These are phyloP conservation scores for Blastomussa wellsi DNA, from an alignment of 92 coral and sea anemone genomes.

Conservation along the genomic window DNA sequence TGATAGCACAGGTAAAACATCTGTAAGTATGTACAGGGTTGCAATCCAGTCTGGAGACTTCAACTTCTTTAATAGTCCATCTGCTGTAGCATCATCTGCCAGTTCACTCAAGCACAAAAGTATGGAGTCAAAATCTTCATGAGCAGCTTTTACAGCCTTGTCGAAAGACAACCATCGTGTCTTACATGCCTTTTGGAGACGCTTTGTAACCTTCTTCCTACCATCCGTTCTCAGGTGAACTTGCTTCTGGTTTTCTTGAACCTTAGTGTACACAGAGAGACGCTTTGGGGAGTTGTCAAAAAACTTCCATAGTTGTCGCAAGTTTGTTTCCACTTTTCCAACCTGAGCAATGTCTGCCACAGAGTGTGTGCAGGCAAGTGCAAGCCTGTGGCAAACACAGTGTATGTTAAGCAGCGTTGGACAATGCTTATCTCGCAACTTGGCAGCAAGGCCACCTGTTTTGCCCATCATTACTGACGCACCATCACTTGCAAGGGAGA, in stretches of 20 bases:
- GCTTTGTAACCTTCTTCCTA: slow-evolving; percentile 12
- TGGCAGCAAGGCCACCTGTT: slow-evolving; percentile 36
- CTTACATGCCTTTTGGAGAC: slow-evolving; percentile 33
- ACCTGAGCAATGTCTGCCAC: slow-evolving; percentile 28
- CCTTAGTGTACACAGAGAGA: slow-evolving; percentile 25
- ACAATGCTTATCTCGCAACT: slow-evolving; percentile 27
- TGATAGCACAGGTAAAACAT: slow-evolving; percentile 38
- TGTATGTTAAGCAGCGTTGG: slow-evolving; percentile 23
- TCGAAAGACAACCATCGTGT: slow-evolving; percentile 18
- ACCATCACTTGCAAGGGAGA: slow-evolving; percentile 25
- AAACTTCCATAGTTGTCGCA: slow-evolving; percentile 32
- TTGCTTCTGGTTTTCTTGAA: slow-evolving; percentile 33
- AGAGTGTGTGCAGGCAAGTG: slow-evolving; percentile 28
- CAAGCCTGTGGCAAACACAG: slow-evolving; percentile 32
- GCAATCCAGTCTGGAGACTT: slow-evolving; percentile 40
- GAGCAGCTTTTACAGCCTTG: slow-evolving; percentile 27
- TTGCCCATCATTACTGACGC: slow-evolving; percentile 29
- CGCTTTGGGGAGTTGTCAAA: slow-evolving; percentile 35
- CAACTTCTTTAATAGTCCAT: slow-evolving; percentile 25
- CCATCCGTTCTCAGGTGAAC: slow-evolving; percentile 35
- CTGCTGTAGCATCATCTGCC: slow-evolving; percentile 36
- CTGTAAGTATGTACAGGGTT: slow-evolving; percentile 36
- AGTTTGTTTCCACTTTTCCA: slow-evolving; percentile 31
- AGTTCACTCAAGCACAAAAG: slow-evolving; percentile 36
- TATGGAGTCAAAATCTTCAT: slow-evolving; percentile 25